Conservation (phyloP, 2,797 vertebrate species). For the Anguilla pacifica region DNA sequence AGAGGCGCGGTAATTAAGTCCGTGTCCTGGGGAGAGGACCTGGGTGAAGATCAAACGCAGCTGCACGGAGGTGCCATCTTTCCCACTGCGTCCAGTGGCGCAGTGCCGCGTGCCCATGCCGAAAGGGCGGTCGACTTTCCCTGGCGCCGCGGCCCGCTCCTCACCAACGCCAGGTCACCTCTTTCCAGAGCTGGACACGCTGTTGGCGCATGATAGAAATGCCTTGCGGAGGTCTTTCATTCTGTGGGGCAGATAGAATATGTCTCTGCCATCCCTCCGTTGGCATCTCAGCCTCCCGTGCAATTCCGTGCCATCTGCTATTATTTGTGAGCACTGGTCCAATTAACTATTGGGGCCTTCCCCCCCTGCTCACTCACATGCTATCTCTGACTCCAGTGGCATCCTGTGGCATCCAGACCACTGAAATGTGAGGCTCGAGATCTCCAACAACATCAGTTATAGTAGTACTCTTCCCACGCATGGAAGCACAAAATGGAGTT, state of each 20-base stretch:
- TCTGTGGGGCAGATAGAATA: not conserved
- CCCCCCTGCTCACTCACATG: conserved; percentile 5
- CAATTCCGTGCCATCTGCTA: conserved; percentile 12
- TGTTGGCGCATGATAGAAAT: not conserved
- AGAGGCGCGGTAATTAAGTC: not conserved
- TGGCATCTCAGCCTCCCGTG: conserved; percentile 30
- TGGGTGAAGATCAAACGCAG: conserved; percentile 6
- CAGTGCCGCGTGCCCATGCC: not conserved
- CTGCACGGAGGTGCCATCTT: not conserved
- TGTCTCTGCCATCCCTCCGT: not conserved
- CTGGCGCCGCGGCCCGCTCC: not conserved
- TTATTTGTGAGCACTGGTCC: conserved; percentile 11
- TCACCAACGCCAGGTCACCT: not conserved
- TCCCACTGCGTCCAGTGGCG: not conserved
- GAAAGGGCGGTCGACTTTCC: not conserved
- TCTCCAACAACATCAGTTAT: conserved; percentile 17
- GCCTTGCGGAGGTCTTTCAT: not conserved
- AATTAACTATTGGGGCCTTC: conserved; percentile 12
- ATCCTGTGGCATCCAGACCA: conserved; percentile 7
- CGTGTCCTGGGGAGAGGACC: not conserved
- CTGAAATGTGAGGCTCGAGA: not conserved
- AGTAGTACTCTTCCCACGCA: conserved; percentile 19
- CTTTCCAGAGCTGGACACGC: not conserved
- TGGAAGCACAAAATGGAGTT: conserved; percentile 20
- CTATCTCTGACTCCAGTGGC: conserved; percentile 25